Evolutionary conservation across 2,888 invertebrate genomes (phyloP).

Genomic region (Ennomos fuscantarius): DNA sequence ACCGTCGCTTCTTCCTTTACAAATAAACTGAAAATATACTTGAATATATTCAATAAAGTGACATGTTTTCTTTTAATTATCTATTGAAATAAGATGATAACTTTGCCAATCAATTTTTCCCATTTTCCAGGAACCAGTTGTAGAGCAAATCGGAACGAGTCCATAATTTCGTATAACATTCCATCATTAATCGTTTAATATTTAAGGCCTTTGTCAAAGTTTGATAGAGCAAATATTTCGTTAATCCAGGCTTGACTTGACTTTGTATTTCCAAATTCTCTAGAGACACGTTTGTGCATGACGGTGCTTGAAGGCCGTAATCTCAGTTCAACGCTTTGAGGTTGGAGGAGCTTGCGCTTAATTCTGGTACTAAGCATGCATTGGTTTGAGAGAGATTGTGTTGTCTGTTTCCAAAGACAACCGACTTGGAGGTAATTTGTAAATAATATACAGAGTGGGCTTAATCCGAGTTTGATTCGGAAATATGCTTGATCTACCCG

Average conservation of each 20-base stretch:
- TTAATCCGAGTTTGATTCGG: too few species aligned
- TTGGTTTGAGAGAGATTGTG: slow-evolving; percentile 21
- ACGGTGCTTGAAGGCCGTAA: slow-evolving; percentile 29
- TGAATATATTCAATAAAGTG: too few species aligned
- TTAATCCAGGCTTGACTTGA: slow-evolving; percentile 17
- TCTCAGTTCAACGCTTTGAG: slow-evolving; percentile 31
- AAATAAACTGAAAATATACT: slow-evolving; percentile 8
- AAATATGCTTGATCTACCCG: too few species aligned
- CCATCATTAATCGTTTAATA: background rate
- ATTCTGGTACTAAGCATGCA: slow-evolving; percentile 13
- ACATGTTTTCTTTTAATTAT: too few species aligned
- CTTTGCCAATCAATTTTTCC: too few species aligned
- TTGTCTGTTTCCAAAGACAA: slow-evolving; percentile 6
- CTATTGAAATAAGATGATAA: too few species aligned
- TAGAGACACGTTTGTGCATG: slow-evolving; percentile 27
- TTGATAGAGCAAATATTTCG: slow-evolving; percentile 9
- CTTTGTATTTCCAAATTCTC: slow-evolving; percentile 24
- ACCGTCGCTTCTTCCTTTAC: slow-evolving; percentile 32
- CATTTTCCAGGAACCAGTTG: too few species aligned
- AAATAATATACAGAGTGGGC: background rate
- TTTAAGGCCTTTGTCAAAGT: background rate
- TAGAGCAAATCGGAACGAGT: too few species aligned
- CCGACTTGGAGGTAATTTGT: background rate
- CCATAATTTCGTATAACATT: too few species aligned
- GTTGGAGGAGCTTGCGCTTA: slow-evolving; percentile 21